These are phyloP conservation scores for Xiphorhynchus elegans DNA, from an alignment of 2,113 vertebrate species.

Conservation along the genomic window DNA sequence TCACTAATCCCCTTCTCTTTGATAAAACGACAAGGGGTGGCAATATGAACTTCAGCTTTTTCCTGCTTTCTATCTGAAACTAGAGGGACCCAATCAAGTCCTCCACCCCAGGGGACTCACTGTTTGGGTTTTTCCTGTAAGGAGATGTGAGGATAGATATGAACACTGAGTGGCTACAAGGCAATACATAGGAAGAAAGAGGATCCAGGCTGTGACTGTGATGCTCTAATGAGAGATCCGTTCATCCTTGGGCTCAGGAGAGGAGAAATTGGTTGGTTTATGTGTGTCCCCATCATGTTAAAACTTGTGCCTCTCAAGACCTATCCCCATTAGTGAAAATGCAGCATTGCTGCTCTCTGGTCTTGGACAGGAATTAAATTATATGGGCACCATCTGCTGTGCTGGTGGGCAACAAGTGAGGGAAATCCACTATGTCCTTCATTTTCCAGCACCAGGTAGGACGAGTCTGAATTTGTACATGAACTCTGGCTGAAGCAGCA, in stretches of 20 bases:
- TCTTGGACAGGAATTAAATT: not conserved
- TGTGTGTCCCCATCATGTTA: accelerated
- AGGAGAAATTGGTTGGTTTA: not conserved
- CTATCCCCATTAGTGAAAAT: not conserved
- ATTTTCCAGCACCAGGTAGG: not conserved
- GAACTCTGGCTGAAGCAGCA: not conserved
- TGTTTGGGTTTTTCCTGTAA: not conserved
- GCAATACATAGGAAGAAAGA: not conserved
- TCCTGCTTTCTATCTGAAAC: not conserved
- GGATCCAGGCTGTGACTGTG: no score
- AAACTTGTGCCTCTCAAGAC: not conserved
- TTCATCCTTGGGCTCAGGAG: not conserved
- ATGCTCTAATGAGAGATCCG: not conserved
- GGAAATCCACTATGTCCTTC: not conserved
- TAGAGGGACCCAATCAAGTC: not conserved
- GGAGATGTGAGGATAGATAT: not conserved
- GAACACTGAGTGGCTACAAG: not conserved
- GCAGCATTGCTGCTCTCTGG: not conserved
- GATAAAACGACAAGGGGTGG: not conserved
- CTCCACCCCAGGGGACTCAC: not conserved
- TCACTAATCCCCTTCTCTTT: not conserved
- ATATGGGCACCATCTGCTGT: accelerated
- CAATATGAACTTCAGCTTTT: not conserved
- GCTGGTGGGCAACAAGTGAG: not conserved
- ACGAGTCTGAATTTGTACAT: not conserved